A percentile compares a stretch with the other conserved stretches of the same genome.
Conservation (phyloP, 2,113 vertebrate species). For the Sitta europaea region DNA sequence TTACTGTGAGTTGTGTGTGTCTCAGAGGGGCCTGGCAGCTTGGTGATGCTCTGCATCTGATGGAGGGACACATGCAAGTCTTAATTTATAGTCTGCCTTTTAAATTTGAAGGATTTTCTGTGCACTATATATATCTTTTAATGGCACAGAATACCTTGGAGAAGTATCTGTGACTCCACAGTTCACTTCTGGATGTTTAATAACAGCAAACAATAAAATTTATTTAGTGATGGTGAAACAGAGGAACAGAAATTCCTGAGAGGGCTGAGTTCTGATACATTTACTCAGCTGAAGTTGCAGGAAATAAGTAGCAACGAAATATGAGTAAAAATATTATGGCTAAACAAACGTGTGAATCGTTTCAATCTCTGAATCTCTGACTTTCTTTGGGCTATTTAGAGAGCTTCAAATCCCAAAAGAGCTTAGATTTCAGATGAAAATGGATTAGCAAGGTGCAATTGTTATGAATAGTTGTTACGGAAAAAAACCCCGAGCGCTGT, state of each 20-base stretch:
- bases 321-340: not conserved
- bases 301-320: not conserved
- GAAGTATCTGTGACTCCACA: not conserved
- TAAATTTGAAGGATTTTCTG: not conserved
- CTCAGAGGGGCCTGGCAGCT: not conserved
- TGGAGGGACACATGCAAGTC: not conserved
- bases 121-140: not conserved
- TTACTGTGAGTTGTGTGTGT: not conserved
- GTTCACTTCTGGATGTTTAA: slow-evolving; percentile 15
- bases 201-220: slow-evolving; percentile 22
- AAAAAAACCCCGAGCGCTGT: fast-evolving
- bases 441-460: not conserved
- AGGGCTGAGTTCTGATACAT: not conserved
- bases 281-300: not conserved
- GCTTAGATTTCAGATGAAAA: not conserved
- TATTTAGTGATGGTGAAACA: not conserved
- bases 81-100: not conserved
- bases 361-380: not conserved
- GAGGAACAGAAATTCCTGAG: not conserved
- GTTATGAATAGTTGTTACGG: not conserved
- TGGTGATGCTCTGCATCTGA: not conserved
- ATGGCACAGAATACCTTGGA: not conserved
- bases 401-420: not conserved
- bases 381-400: not conserved
- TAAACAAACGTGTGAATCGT: not conserved